phyloP scores from a whole-genome alignment of 2,797 vertebrate species.

The Glossophaga mutica region DNA sequence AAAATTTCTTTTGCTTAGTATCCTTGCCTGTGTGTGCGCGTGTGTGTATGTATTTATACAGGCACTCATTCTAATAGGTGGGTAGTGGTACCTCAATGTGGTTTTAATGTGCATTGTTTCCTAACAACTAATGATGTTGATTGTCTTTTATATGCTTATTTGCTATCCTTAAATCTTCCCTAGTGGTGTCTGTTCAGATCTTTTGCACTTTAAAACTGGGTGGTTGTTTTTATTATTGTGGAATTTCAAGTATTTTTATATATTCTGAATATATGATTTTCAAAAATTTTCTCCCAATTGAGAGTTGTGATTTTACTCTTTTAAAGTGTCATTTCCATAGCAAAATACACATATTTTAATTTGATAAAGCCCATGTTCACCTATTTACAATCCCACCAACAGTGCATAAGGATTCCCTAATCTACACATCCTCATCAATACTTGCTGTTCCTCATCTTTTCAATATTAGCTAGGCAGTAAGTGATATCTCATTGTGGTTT shows the following conservation, averaged over 20 bases:
- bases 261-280: neutral
- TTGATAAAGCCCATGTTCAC: neutral
- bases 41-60: neutral
- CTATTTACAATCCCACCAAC: neutral
- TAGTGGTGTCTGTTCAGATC: neutral
- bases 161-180: neutral
- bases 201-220: neutral
- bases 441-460: neutral
- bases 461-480: neutral
- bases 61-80: neutral
- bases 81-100: neutral
- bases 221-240: neutral
- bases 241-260: neutral
- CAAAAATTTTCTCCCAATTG: neutral
- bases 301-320: neutral
- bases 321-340: neutral
- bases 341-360: neutral
- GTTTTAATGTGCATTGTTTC: neutral
- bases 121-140: neutral
- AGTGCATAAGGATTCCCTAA: neutral
- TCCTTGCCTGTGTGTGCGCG: neutral
- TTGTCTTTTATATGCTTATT: neutral
- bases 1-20: neutral
- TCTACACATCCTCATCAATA: neutral
- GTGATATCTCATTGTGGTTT: neutral